Evolutionary conservation across 2,113 vertebrate genomes (phyloP), one percentile per base, ranked within the genome.

Genomic region (Ia io): DNA sequence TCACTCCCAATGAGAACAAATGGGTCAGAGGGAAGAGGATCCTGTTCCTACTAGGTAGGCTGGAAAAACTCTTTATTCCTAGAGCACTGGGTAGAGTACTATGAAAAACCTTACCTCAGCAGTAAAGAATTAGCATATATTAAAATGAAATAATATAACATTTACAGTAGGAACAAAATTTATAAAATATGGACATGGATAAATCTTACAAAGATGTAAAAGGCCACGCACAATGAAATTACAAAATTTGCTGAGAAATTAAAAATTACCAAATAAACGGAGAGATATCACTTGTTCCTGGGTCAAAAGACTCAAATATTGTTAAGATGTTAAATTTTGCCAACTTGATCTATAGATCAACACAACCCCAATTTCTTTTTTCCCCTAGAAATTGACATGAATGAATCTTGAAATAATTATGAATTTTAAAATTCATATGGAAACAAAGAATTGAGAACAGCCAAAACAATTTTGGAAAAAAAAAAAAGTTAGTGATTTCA

Each of bases 201-300:
- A 93, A 84, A 80, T 59, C 18, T 71, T 17, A 42, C 5, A 63
- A 74, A 86, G 28, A 70, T 35, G 22, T 35, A 63, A 76, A 89
- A 67, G 40, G 14, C 22, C 47, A 91, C 22, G 4, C 3, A 65
- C 6, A 37, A n/a, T 47, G 4, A 65, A 88, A 84, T 59, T 88
- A 51, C 7, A 88, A 94, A 94, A 88, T 47, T 6, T 84, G 70
- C 40, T 91, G 44, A 77, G 42, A 88, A 94, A 88, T 83, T 63
- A 53, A 71, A 59, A 71, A 87, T 63, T 32, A 65, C 49, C 25
- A 87, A 87, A 71, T 42, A 92, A 63, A 91, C 35, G 11, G n/a
- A 94, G 49, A 70, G 30, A 22, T 61, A n/a, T 40, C 59, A 77
- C 18, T 77, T 88, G 16, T 42, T 73, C 53, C 61, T 30, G 37